Conservation (phyloP, 2,113 vertebrate genomes). For the Echinops telfairi region DNA sequence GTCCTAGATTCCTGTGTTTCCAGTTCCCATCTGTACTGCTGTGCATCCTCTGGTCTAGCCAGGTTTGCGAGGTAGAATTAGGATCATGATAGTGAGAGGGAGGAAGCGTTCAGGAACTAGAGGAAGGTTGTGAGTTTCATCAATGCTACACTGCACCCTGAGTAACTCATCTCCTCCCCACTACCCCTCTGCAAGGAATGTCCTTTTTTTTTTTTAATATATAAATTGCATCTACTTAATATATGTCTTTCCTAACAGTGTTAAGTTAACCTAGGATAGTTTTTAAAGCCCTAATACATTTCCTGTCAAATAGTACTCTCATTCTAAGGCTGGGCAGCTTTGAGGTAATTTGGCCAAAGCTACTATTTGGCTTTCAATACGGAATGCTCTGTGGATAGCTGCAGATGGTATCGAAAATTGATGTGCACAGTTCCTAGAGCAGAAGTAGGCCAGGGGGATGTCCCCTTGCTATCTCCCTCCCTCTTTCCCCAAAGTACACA, state of each 20-base stretch:
- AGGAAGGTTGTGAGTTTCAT: no score
- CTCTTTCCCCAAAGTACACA: no score
- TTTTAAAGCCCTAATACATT: constrained; percentile 16
- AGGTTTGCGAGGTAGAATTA: no score
- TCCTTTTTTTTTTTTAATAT: background rate
- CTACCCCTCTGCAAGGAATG: no score
- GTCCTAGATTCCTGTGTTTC: no score
- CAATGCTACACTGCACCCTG: no score
- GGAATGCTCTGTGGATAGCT: background rate
- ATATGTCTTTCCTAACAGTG: background rate
- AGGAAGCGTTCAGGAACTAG: no score
- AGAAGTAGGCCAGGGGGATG: background rate
- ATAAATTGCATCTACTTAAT: constrained; percentile 15
- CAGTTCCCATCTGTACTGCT: no score
- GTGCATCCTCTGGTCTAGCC: no score
- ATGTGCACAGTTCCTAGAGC: background rate
- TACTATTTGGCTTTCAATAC: constrained; percentile 5
- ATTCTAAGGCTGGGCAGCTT: background rate
- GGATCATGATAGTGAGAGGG: no score
- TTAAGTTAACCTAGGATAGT: background rate
- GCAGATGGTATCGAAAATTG: background rate
- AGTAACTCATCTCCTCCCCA: no score
- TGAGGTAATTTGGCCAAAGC: constrained; percentile 26
- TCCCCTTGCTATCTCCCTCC: background rate
- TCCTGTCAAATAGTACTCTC: constrained; percentile 17